phyloP scores from a whole-genome alignment of 2,797 vertebrate genomes.

The Falco peregrinus region DNA sequence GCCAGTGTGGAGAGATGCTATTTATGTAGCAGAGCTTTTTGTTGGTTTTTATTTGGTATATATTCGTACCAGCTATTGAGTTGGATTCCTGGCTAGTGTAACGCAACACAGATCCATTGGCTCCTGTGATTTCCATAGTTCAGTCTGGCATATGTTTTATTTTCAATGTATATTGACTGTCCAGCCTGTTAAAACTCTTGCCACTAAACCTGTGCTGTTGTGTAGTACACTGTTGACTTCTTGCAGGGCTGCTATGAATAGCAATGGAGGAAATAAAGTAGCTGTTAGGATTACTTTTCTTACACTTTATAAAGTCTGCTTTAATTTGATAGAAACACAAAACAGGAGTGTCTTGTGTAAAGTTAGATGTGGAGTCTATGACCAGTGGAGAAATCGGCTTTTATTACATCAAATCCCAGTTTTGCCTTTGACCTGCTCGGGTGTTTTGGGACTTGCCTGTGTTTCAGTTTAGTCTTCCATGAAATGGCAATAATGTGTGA shows the following conservation, averaged over 20 bases:
- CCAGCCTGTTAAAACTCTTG: constrained; percentile 37
- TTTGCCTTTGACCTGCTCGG: background rate
- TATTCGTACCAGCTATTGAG: constrained; percentile 49
- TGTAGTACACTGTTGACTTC: constrained; percentile 30
- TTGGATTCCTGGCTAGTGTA: constrained; percentile 46
- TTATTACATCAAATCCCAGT: background rate
- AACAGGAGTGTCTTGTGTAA: background rate
- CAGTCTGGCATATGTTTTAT: constrained; percentile 50
- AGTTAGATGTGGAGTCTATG: background rate
- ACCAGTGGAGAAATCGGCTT: background rate
- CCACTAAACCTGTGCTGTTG: constrained; percentile 9
- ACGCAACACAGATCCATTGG: constrained; percentile 28
- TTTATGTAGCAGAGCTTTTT: constrained; percentile 40
- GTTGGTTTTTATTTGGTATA: constrained; percentile 24
- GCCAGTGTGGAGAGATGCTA: constrained; percentile 35
- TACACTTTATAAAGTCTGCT: constrained; percentile 11
- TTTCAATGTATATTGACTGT: constrained; percentile 54
- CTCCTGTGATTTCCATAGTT: constrained; percentile 51
- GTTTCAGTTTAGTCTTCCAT: constrained; percentile 29
- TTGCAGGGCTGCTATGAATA: constrained; percentile 50
- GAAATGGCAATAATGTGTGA: constrained; percentile 20
- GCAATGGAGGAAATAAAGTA: constrained; percentile 27
- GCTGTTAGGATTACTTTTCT: constrained; percentile 31
- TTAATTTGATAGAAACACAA: background rate
- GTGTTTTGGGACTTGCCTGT: background rate